phyloP scores from a whole-genome alignment of 2,888 invertebrate species.

The Pseudococcus jackbeardsleyi region DNA sequence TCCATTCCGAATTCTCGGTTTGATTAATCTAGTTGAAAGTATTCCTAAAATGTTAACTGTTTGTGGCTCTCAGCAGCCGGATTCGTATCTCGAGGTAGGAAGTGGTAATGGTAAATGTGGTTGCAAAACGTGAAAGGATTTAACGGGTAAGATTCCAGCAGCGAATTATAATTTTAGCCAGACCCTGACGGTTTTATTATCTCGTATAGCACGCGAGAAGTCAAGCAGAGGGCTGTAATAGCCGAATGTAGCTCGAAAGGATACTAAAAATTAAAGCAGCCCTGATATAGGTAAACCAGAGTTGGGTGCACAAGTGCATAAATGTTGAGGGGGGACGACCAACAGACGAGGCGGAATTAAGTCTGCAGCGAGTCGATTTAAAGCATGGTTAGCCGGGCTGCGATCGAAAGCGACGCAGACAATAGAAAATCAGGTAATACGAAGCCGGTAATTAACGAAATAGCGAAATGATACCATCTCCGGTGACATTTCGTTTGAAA shows the following conservation, averaged over 20 bases:
- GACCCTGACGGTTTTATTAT: neutral
- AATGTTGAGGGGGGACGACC: neutral
- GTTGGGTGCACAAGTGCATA: neutral
- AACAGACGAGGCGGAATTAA: neutral
- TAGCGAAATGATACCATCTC: neutral
- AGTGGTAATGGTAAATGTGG: neutral
- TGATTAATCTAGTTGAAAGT: neutral
- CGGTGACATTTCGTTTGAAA: neutral
- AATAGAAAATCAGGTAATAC: neutral
- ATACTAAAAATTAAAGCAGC: neutral
- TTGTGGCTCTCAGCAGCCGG: neutral
- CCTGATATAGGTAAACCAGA: neutral
- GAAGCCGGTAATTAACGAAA: constrained; percentile 12
- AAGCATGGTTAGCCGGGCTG: constrained; percentile 3
- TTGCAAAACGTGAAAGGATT: neutral
- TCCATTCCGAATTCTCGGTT: neutral
- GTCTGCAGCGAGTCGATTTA: neutral
- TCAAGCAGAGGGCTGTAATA: neutral
- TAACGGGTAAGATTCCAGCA: neutral
- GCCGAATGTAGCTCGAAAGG: neutral
- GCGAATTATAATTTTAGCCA: neutral
- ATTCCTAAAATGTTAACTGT: neutral
- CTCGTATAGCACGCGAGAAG: neutral
- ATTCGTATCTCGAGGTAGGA: neutral
- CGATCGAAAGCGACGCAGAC: neutral